A percentile compares a stretch with the other conserved stretches of the same genome.
Evolutionary conservation across 64 coral and sea anemone species (phyloP).

Genomic region (Exaiptasia diaphana): DNA sequence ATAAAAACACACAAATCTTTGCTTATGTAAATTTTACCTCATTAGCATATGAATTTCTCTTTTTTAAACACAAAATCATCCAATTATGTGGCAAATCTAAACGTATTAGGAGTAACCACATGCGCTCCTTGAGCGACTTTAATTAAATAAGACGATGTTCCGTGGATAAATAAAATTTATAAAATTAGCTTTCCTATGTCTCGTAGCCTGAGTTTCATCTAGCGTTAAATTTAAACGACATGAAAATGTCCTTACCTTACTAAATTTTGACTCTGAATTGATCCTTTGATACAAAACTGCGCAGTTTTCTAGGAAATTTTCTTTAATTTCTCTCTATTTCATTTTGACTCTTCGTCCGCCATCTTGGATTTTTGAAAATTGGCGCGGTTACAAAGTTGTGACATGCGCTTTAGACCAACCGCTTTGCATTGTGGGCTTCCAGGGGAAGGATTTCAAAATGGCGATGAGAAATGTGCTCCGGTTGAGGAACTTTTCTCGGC

Average conservation of each 20-base stretch:
- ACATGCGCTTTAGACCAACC: background rate
- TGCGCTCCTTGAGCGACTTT: too few relatives aligned
- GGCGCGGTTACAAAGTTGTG: background rate
- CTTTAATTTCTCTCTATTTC: too few relatives aligned
- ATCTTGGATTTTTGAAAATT: background rate
- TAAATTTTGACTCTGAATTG: background rate
- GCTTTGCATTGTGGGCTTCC: background rate
- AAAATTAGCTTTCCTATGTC: background rate
- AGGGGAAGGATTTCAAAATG: slow-evolving; percentile 77
- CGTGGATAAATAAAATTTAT: too few relatives aligned
- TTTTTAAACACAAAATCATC: too few relatives aligned
- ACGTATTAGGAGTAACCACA: too few relatives aligned
- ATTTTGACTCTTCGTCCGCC: background rate
- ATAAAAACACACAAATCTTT: too few relatives aligned
- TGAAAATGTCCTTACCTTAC: background rate
- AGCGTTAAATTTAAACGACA: background rate
- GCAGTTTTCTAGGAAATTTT: slow-evolving; percentile 66
- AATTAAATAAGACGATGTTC: too few relatives aligned
- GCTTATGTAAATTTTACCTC: too few relatives aligned
- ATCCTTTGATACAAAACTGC: background rate
- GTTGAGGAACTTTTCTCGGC: slow-evolving; percentile 66
- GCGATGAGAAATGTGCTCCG: slow-evolving; percentile 72
- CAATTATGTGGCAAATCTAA: too few relatives aligned
- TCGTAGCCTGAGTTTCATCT: background rate
- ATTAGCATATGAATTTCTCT: too few relatives aligned